A percentile compares a stretch with the other conserved stretches of the same genome.
phyloP scores from a whole-genome alignment of 2,113 vertebrate species.

The Ailurus styani region DNA sequence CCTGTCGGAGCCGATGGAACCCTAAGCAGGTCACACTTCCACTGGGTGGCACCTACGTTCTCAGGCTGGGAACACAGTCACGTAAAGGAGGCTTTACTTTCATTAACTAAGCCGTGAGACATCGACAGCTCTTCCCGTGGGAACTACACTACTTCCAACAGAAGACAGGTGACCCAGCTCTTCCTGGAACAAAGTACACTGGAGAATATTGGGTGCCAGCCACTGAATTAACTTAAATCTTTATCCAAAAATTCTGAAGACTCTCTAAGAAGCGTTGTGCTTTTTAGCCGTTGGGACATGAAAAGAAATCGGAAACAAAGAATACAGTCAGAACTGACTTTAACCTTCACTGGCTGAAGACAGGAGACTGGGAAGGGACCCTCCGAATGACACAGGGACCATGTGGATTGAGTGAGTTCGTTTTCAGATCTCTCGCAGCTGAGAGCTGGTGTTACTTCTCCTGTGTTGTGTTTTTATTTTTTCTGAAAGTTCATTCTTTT shows the following conservation, averaged over 20 bases:
- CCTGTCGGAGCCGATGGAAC: background rate
- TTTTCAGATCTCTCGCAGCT: background rate
- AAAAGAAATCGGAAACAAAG: background rate
- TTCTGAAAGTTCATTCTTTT: background rate
- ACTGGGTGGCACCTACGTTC: background rate
- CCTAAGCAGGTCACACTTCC: background rate
- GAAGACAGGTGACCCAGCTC: background rate
- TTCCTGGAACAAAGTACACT: background rate
- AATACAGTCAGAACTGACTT: background rate
- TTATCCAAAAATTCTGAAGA: background rate
- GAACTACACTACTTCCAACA: background rate
- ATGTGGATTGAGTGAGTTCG: background rate
- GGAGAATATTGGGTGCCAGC: background rate
- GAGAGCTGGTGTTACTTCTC: background rate
- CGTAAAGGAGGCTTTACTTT: background rate
- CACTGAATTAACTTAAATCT: background rate
- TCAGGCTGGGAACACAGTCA: background rate
- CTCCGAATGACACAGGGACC: background rate
- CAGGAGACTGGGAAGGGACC: background rate
- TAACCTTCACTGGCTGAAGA: background rate
- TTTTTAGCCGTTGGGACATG: background rate
- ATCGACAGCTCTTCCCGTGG: background rate
- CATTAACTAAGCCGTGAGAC: background rate
- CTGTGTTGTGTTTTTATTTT: background rate
- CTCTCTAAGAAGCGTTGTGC: background rate